Base-by-base conservation (phyloP, 2,113 vertebrate species). In the Tringa solitaria region DNA sequence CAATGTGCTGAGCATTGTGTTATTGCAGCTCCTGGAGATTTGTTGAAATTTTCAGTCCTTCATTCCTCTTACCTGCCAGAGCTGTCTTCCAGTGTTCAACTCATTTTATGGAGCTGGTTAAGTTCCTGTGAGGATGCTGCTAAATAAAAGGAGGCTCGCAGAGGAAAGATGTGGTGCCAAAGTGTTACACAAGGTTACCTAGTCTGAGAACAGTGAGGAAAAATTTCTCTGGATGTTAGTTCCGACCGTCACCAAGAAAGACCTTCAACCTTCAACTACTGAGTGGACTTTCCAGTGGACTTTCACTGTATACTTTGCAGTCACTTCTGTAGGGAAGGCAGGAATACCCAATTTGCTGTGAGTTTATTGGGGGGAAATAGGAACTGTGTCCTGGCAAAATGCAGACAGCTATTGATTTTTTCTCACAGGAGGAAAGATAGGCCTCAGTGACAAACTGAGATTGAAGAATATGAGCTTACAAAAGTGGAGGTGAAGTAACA, bases 41-140 rank as follows among this genome's bases (percentile, higher is more conserved):
- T 76, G 88, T 59, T 95, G 92, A 89, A 87, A 79, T 93, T 70
- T 84, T 81, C 37, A 39, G 43, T 39, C 77, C 48, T 92, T 95
- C 68, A 50, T 84, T 96, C 39, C 51, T 95, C 68, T 91, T 76
- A 48, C 57, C 61, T 91, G 73, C 45, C 76, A 84, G 80, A 95
- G 35, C 46, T 94, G 85, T 89, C 83, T 89, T 92, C 85, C 32
- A 35, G 61, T 35, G 37, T 54, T 89, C 48, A 35, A 5, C 24
- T 77, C 23, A 43, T 74, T 83, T 57, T 68, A 37, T 8, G 45
- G 57, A 75, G 24, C 23, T 93, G 70, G 48, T 92, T 73, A 75
- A 74, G 57, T 50, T 92, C 73, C 80, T 84, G 39, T 68, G 73
- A 92, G 28, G 57, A 21, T 20, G 43, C 48, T 94, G 87, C 57